Conservation (phyloP, 2,797 vertebrate species). For the Tauraco hartlaubi region DNA sequence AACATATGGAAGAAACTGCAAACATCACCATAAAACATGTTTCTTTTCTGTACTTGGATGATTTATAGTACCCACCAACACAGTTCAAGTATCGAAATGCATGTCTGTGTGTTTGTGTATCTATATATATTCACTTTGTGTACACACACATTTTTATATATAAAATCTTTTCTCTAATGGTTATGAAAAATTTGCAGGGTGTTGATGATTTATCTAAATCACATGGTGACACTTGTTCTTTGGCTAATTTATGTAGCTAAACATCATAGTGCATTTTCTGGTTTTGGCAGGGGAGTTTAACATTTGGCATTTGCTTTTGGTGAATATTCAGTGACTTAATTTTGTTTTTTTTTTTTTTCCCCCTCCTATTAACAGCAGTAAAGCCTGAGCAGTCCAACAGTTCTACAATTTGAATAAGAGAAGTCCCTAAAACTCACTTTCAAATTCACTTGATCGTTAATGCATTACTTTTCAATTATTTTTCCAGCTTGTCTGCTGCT, state of each 20-base stretch:
- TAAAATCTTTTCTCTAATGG: not conserved
- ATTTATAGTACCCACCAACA: constrained; percentile 29
- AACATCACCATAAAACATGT: not conserved
- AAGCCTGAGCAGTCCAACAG: not conserved
- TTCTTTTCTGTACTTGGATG: constrained; percentile 8
- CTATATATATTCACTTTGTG: not conserved
- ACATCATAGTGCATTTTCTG: not conserved
- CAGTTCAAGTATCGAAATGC: not conserved
- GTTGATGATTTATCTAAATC: not conserved
- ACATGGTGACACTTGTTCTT: not conserved
- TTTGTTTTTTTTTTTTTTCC: not conserved
- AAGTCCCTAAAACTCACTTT: not conserved
- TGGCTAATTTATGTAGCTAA: not conserved
- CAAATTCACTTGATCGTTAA: not conserved
- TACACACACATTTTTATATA: not conserved
- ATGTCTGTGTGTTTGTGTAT: not conserved
- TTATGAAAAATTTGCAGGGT: not conserved
- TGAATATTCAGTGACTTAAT: not conserved
- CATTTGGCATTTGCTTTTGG: not conserved
- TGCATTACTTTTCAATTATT: not conserved
- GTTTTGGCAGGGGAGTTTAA: not conserved
- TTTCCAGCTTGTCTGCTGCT: not conserved
- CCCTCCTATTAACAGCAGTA: not conserved
- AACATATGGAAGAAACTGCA: not conserved
- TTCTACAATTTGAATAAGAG: not conserved